Conservation (phyloP, 2,797 vertebrate genomes). For the Pangasius sanitwongsei region DNA sequence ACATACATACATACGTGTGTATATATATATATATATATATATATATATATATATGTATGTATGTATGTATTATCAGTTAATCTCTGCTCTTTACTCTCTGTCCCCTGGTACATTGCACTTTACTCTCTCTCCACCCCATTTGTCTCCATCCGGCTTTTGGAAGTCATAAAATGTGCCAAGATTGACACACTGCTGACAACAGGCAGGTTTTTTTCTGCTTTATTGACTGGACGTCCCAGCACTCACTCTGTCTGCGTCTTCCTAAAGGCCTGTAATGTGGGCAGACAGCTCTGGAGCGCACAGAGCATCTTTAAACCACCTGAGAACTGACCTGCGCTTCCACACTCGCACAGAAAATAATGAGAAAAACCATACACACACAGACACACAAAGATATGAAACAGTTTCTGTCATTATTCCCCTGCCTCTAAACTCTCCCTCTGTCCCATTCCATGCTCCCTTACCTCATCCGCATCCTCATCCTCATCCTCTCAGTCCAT, state of each 20-base stretch:
- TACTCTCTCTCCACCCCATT: slow-evolving; percentile 10
- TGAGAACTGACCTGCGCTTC: slow-evolving; percentile 53
- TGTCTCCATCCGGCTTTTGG: slow-evolving; percentile 23
- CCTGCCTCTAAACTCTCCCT: slow-evolving; percentile 13
- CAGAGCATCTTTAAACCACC: slow-evolving; percentile 40
- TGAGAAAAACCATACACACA: not conserved
- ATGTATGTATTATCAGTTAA: slow-evolving; percentile 43
- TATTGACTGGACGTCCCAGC: slow-evolving; percentile 46
- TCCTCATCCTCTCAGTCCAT: not conserved
- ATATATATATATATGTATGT: too few species aligned
- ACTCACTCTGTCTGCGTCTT: slow-evolving; percentile 31
- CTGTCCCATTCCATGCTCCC: not conserved
- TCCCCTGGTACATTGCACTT: not conserved
- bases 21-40: too few species aligned
- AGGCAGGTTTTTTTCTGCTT: slow-evolving; percentile 38
- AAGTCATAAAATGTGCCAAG: slow-evolving; percentile 46
- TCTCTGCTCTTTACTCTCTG: slow-evolving; percentile 20
- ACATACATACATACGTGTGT: slow-evolving; percentile 43
- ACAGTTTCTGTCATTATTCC: not conserved
- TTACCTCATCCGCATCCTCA: not conserved
- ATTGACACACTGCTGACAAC: slow-evolving; percentile 46
- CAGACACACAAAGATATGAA: slow-evolving; percentile 5
- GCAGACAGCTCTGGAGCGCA: slow-evolving; percentile 31
- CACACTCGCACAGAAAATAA: not conserved
- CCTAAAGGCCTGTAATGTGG: slow-evolving; percentile 55